phyloP scores from a whole-genome alignment of 1,140 invertebrate genomes.

The Gonioctena quinquepunctata region DNA sequence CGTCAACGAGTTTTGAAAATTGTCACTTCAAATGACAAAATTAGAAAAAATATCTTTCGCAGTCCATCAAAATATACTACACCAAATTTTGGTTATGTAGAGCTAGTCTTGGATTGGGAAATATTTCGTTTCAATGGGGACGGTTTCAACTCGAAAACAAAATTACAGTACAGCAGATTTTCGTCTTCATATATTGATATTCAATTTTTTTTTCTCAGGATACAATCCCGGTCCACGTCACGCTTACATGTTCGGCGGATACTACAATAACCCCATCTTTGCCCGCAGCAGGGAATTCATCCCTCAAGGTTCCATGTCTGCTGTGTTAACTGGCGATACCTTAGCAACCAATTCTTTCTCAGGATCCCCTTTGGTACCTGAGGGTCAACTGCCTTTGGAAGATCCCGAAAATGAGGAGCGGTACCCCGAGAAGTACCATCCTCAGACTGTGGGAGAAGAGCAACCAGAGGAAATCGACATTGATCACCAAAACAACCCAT shows the following conservation, averaged over 20 bases:
- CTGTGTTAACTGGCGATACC: slow-evolving; percentile 40
- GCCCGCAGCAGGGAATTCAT: slow-evolving; percentile 28
- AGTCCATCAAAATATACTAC: no score
- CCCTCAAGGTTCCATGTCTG: slow-evolving; percentile 41
- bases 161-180: no score
- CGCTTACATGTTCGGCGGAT: slow-evolving; percentile 55
- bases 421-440: slow-evolving; percentile 6
- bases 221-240: not conserved
- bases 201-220: no score
- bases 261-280: slow-evolving; percentile 30
- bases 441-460: not conserved
- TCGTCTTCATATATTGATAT: no score
- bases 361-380: not conserved
- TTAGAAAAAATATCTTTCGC: no score
- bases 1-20: no score
- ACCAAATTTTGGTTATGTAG: no score
- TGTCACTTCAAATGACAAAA: no score
- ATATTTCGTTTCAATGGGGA: no score
- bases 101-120: no score
- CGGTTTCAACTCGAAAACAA: no score
- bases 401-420: slow-evolving; percentile 6
- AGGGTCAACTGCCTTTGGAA: not conserved
- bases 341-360: slow-evolving; percentile 40
- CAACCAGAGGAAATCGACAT: not conserved
- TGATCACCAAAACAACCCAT: not conserved